Percentiles rank a stretch among this genome's conserved stretches.
These are phyloP conservation scores for Synodontis membranacea DNA, from an alignment of 2,113 vertebrate genomes.

Conservation along the genomic window DNA sequence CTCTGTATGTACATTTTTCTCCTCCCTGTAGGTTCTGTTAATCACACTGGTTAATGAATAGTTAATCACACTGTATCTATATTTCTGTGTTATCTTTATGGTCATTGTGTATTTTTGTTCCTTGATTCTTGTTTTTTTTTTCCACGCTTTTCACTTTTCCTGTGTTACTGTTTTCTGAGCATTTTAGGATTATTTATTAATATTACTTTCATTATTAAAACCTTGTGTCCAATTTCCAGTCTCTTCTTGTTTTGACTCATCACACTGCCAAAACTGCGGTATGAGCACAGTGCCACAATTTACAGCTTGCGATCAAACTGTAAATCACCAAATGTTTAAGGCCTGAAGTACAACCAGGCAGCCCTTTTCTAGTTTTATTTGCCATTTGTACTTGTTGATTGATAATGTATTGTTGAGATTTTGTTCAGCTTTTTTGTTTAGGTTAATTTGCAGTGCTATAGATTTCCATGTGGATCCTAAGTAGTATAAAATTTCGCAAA, in stretches of 20 bases:
- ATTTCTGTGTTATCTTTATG: background rate
- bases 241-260: background rate
- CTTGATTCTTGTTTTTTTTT: background rate
- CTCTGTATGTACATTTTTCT: background rate
- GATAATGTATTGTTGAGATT: background rate
- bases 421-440: background rate
- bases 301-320: background rate
- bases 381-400: background rate
- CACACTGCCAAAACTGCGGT: background rate
- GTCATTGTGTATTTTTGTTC: background rate
- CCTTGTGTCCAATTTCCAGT: background rate
- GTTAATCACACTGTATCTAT: background rate
- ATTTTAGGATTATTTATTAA: background rate
- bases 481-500: background rate
- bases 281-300: background rate
- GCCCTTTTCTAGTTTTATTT: background rate
- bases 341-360: background rate
- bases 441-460: background rate
- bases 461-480: background rate
- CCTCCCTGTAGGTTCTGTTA: background rate
- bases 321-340: background rate
- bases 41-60: background rate
- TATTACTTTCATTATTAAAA: background rate
- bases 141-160: background rate
- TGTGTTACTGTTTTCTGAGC: background rate